These are phyloP conservation scores for Acrocephalus arundinaceus DNA, from an alignment of 2,113 vertebrate species.

Conservation along the genomic window DNA sequence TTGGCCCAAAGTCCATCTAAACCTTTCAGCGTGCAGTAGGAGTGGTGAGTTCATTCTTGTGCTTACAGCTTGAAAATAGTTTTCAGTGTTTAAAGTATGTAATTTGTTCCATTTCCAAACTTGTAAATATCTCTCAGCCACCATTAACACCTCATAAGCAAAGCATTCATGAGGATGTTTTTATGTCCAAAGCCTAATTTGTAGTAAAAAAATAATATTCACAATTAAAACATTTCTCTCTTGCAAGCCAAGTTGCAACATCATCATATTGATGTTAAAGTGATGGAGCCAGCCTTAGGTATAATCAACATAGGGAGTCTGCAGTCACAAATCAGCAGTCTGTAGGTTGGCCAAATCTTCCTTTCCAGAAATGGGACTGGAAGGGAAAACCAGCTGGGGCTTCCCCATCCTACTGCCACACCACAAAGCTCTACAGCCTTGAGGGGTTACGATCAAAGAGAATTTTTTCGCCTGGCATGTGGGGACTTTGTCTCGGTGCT, in stretches of 20 bases:
- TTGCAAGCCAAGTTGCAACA: slow-evolving; percentile 25
- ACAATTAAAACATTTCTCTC: slow-evolving; percentile 59
- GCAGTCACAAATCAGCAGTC: not conserved
- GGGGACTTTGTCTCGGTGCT: not conserved
- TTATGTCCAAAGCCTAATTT: slow-evolving; percentile 63
- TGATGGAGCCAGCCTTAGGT: not conserved
- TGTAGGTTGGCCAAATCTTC: not conserved
- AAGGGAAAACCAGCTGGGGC: not conserved
- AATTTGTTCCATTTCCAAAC: slow-evolving; percentile 39
- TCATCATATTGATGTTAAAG: slow-evolving; percentile 49
- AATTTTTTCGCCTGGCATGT: not conserved
- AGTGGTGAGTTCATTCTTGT: slow-evolving; percentile 52
- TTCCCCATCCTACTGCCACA: not conserved
- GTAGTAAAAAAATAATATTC: slow-evolving; percentile 30
- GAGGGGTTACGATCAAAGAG: not conserved
- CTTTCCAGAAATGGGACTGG: not conserved
- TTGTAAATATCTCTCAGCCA: slow-evolving; percentile 27
- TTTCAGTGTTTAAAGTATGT: slow-evolving; percentile 41
- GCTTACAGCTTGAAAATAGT: slow-evolving; percentile 30
- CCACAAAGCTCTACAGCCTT: not conserved
- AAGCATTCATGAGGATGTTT: slow-evolving; percentile 58
- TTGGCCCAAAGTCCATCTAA: slow-evolving; percentile 62
- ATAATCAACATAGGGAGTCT: not conserved
- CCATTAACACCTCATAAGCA: slow-evolving; percentile 21
- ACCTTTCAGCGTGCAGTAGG: slow-evolving; percentile 53